These are phyloP conservation scores for Dallia pectoralis DNA, from an alignment of 2,797 vertebrate genomes.

Conservation along the genomic window DNA sequence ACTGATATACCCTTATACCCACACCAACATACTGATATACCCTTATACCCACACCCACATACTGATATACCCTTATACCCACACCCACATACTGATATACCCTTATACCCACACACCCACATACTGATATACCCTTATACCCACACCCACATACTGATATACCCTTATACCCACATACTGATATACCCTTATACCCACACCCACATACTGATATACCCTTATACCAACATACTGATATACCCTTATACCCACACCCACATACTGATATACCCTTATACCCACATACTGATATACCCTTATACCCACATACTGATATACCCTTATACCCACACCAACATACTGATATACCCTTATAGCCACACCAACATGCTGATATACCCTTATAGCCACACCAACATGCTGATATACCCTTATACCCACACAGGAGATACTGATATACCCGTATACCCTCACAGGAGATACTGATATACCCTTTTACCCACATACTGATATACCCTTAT, in stretches of 20 bases:
- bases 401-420: neutral
- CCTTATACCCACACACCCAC: constrained; percentile 6
- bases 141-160: neutral
- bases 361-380: neutral
- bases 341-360: neutral
- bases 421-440: neutral
- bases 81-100: neutral
- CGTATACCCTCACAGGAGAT: constrained; percentile 4
- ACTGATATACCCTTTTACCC: no score
- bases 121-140: neutral
- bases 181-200: neutral
- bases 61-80: neutral
- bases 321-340: constrained; percentile 5
- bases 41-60: constrained; percentile 8
- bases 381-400: constrained; percentile 8
- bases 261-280: no score
- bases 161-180: no score
- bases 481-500: no score
- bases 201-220: neutral
- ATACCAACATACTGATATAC: no score
- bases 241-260: constrained; percentile 8
- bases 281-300: no score
- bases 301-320: no score
- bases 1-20: neutral
- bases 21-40: neutral